Evolutionary conservation across 1,140 invertebrate genomes (phyloP), one percentile per base, ranked within the genome.

Genomic region (Pogonomyrmex californicus): DNA sequence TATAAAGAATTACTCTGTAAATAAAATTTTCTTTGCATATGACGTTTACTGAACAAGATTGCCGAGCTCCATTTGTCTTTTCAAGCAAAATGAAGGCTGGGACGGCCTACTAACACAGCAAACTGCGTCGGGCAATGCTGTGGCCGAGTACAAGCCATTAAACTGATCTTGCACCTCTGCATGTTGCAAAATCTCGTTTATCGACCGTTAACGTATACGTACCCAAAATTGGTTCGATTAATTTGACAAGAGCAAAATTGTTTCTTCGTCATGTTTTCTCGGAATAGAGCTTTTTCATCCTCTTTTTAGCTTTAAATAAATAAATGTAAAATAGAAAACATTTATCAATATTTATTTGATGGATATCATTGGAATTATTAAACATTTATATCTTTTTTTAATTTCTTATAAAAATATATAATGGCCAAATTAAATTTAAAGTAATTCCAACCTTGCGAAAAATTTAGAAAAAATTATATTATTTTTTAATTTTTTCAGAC

Each of bases 101-200:
- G 7, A n/a, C 68, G 17, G 79, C 79, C 68, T 83, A 75, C 79
- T 83, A 83, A 83, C 54, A 83, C 68, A 70, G 79, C 79, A 75
- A 62, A 83, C 54, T 75, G 68, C 54, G 41, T 51, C 79, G 41
- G 23, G 54, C 79, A 83, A 83, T 83, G 79, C 68, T 54, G 79
- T 83, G n/a, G 56, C 41, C 68, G 70, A 49, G 17, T 83, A 83
- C 68, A 62, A 60, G 41, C 79, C 79, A 83, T 83, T 83, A 83
- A 83, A 75, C 79, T 41, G 54, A 83, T 83, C 79, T 75, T 83
- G 66, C 41, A 73, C 38, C 56, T 58, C 68, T 49, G 65, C 78
- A 82, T 82, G 36, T 54, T 82, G 68, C 79, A 83, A 73, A 70
- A 83, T 83, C 79, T 83, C 79, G 58, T 30, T 83, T 83, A 83